These are phyloP conservation scores for Periparus ater DNA, from an alignment of 2,797 vertebrate genomes.

Conservation along the genomic window DNA sequence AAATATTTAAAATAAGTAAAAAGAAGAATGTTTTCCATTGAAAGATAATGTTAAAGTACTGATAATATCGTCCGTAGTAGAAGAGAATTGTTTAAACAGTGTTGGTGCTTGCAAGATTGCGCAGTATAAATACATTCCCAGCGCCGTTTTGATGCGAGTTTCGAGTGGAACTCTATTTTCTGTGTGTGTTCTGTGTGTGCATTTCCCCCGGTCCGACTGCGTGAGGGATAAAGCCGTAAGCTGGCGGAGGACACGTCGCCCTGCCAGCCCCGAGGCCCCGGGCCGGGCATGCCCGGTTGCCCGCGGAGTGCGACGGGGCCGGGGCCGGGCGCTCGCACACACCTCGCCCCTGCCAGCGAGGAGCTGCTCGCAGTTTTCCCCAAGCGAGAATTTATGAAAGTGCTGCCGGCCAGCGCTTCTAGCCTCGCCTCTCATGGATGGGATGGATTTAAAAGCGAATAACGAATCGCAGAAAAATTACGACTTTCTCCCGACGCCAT, in stretches of 20 bases:
- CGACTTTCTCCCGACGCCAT: neutral
- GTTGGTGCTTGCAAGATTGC: neutral
- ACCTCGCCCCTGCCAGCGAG: neutral
- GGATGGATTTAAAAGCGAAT: neutral
- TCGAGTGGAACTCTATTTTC: neutral
- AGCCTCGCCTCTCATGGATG: neutral
- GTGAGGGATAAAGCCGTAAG: neutral
- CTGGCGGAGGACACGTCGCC: no score
- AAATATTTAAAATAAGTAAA: conserved; percentile 39
- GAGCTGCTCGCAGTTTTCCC: neutral
- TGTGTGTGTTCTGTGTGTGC: accelerated
- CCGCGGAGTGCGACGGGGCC: neutral
- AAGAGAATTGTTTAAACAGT: conserved; percentile 51
- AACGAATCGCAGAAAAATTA: conserved; percentile 22
- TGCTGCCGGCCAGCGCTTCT: neutral
- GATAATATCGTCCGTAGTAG: conserved; percentile 16
- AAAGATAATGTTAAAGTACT: conserved; percentile 18
- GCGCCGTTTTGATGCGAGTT: neutral
- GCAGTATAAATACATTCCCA: neutral
- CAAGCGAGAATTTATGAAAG: neutral
- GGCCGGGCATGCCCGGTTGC: neutral
- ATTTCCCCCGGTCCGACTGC: neutral
- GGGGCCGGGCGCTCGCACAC: neutral
- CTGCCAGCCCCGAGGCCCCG: neutral
- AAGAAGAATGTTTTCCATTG: neutral